Conservation (phyloP, 2,797 vertebrate species). For the Gadopsis marmoratus region DNA sequence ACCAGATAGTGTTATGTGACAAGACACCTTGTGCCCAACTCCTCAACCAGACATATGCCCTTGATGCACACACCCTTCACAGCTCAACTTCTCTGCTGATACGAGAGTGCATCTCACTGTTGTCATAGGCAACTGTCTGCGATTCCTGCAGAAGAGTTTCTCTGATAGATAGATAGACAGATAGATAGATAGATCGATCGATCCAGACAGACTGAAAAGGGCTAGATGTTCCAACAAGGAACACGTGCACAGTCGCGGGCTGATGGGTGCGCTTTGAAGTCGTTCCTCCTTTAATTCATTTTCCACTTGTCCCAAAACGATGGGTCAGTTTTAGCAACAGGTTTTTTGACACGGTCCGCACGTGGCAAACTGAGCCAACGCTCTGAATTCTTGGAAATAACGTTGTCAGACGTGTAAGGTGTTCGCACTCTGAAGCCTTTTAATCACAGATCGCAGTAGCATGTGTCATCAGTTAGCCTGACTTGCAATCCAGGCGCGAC, state of each 20-base stretch:
- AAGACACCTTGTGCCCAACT: slow-evolving; percentile 36
- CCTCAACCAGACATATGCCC: slow-evolving; percentile 54
- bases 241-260: not conserved
- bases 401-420: not conserved
- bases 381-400: not conserved
- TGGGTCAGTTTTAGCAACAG: not conserved
- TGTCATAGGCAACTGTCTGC: slow-evolving; percentile 71
- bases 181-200: slow-evolving; percentile 13
- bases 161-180: slow-evolving; percentile 21
- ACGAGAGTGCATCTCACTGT: slow-evolving; percentile 60
- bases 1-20: slow-evolving; percentile 1
- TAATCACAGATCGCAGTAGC: not conserved
- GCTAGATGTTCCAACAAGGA: slow-evolving; percentile 37
- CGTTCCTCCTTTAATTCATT: not conserved
- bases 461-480: slow-evolving; percentile 28
- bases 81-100: slow-evolving; percentile 62
- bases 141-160: slow-evolving; percentile 43
- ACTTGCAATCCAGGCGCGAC: slow-evolving; percentile 12
- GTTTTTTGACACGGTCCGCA: not conserved
- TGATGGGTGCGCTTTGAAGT: not conserved
- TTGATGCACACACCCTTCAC: slow-evolving; percentile 67
- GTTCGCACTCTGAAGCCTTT: not conserved
- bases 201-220: slow-evolving; percentile 31
- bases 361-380: not conserved
- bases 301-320: not conserved